Base-by-base conservation (phyloP, 30 jellyfish, hydroid and myxozoan genomes). In the Cassiopea andromeda region DNA sequence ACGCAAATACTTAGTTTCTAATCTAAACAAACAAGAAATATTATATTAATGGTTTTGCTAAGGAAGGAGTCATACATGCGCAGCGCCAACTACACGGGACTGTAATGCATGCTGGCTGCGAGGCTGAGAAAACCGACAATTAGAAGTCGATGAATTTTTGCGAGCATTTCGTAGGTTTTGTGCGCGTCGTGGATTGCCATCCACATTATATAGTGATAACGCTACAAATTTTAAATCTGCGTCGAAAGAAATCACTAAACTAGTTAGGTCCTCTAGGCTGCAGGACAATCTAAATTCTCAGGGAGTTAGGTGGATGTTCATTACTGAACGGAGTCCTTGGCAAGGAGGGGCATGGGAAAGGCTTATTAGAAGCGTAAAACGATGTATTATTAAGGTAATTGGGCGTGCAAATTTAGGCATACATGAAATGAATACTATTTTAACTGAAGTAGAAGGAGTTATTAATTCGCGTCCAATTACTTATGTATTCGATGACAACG, bases 141-240 rank as follows among this genome's bases (percentile, higher is more conserved):
- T 27, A 49, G 73, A 48, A 1, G 91, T 88, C n/a, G 95, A 88
- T 46, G 64, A 84, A 57, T 88, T 88, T 88, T 2, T 88, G n/a
- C 73, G 91, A 48, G 95, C 95, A 46, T 88, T 88, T 88, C 85
- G 96, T 17, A 27, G 96, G 18, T 89, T 81, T 74, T 69, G 76
- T 69, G 88, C 88, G 44, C 70, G 92, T 47, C 19, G 96, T n/a
- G 96, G 96, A 18, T 72, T 89, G 49, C 96, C 96, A 70, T 50
- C 92, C 44, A 67, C 47, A 44, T 47, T 89, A 81, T 50, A 18
- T 48, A 69, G 88, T 44, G 92, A 89, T 49, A 89, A 89, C 73
- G 92, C 96, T 45, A 79, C 78, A 71, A 77, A 87, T 3, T 78
- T 77, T 77, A 64, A 85, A 43, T 69, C 92, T 46, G 92, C 92